Percentiles rank a stretch among this genome's conserved stretches.
Conservation (phyloP, 2,113 vertebrate genomes). For the Terrapene triunguis region DNA sequence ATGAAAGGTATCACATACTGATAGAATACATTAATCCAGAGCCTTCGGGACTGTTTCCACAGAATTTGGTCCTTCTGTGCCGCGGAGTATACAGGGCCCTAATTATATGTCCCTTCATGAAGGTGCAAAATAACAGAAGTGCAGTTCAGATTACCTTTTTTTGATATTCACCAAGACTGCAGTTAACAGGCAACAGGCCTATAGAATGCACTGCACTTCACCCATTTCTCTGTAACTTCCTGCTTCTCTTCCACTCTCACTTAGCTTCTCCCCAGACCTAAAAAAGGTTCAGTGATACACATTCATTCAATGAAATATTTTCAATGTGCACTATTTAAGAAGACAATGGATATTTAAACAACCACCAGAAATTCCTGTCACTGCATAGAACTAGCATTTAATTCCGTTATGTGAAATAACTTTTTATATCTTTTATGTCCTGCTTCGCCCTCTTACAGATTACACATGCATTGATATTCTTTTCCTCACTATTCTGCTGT, state of each 20-base stretch:
- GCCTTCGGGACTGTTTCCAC: neutral
- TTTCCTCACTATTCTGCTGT: neutral
- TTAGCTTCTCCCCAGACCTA: slow-evolving; percentile 27
- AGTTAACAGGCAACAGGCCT: neutral
- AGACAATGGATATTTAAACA: slow-evolving; percentile 23
- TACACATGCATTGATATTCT: neutral
- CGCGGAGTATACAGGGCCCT: neutral
- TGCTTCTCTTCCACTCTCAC: slow-evolving; percentile 36
- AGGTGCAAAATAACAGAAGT: neutral
- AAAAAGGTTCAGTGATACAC: slow-evolving; percentile 23
- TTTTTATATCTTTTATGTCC: neutral
- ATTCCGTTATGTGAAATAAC: neutral
- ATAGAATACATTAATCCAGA: neutral
- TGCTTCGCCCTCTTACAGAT: neutral
- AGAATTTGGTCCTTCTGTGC: neutral
- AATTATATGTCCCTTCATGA: neutral
- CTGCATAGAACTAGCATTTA: neutral
- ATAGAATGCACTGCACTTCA: neutral
- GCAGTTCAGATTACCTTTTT: neutral
- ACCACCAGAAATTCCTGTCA: neutral
- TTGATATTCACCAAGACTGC: slow-evolving; percentile 28
- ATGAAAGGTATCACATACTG: neutral
- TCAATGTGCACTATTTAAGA: neutral
- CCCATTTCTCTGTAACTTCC: neutral
- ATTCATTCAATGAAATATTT: neutral